Evolutionary conservation across 2,113 vertebrate species (phyloP).

Genomic region (Thunnus maccoyii): DNA sequence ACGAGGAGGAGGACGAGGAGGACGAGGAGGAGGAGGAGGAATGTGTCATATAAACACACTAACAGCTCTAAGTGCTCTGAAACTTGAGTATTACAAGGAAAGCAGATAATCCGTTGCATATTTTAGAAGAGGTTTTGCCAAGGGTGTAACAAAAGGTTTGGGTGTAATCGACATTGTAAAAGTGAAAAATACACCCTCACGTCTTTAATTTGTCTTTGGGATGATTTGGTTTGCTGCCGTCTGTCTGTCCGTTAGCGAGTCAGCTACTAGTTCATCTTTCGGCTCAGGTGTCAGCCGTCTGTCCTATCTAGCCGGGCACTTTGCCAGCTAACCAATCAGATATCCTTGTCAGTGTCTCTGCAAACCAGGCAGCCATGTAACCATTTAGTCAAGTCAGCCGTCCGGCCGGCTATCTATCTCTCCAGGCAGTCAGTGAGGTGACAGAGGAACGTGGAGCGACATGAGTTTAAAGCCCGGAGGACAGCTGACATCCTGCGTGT

Average conservation of each 20-base stretch:
- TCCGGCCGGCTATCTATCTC: not conserved
- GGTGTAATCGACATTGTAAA: not conserved
- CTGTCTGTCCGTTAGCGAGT: not conserved
- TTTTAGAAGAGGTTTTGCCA: not conserved
- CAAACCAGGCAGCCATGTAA: slow-evolving; percentile 20
- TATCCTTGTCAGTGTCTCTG: not conserved
- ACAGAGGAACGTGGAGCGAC: not conserved
- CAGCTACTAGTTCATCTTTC: not conserved
- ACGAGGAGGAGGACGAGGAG: slow-evolving; percentile 3
- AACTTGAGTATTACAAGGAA: slow-evolving; percentile 4
- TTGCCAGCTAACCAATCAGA: slow-evolving; percentile 11
- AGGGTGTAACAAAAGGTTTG: not conserved
- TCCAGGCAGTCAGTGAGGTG: not conserved
- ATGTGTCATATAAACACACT: slow-evolving; percentile 5
- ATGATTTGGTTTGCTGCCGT: not conserved
- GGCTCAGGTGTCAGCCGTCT: not conserved
- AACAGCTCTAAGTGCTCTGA: slow-evolving; percentile 25
- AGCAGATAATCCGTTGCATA: slow-evolving; percentile 13
- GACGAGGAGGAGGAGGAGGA: no score
- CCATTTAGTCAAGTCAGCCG: slow-evolving; percentile 12
- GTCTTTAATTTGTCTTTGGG: not conserved
- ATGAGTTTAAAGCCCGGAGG: slow-evolving; percentile 41
- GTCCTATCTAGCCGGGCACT: not conserved
- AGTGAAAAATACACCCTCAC: not conserved
- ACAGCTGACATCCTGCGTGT: slow-evolving; percentile 58